A percentile compares a stretch with the other conserved stretches of the same genome.
These are phyloP conservation scores for Prolemur simus DNA, from an alignment of 2,113 vertebrate genomes.

Conservation along the genomic window DNA sequence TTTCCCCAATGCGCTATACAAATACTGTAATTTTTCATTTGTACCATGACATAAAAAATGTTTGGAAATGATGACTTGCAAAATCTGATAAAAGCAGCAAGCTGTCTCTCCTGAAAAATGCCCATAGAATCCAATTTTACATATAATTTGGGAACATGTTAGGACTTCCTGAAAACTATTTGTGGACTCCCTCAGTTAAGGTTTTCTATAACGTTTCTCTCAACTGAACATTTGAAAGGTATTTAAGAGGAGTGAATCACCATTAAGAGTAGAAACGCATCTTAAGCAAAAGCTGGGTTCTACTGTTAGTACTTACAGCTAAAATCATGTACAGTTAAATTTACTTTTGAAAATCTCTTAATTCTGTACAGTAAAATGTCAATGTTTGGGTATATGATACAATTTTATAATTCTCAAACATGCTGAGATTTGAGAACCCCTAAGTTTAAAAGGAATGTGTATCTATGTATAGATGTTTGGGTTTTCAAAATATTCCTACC, in stretches of 20 bases:
- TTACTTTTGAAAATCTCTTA: constrained; percentile 29
- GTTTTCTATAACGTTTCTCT: not conserved
- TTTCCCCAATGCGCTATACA: not conserved
- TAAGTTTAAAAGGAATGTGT: not conserved
- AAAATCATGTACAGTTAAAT: not conserved
- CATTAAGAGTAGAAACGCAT: not conserved
- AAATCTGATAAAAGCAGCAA: constrained; percentile 35
- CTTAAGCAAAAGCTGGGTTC: not conserved
- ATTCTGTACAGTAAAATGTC: not conserved
- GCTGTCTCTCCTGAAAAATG: constrained; percentile 1
- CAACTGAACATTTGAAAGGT: not conserved
- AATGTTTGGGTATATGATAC: not conserved
- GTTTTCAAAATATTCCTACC: not conserved
- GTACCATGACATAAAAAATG: not conserved
- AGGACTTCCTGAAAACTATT: not conserved
- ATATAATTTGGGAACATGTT: constrained; percentile 14
- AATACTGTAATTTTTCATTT: constrained; percentile 15
- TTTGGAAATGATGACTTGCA: not conserved
- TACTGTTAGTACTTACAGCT: not conserved
- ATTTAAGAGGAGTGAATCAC: not conserved
- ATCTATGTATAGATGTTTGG: not conserved
- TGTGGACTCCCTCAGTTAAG: not conserved
- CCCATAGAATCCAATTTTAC: constrained; percentile 10
- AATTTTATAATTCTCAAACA: not conserved
- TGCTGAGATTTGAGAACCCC: not conserved